Base-by-base conservation (phyloP, 1,140 invertebrate species). In the Caenorhabditis briggsae region DNA sequence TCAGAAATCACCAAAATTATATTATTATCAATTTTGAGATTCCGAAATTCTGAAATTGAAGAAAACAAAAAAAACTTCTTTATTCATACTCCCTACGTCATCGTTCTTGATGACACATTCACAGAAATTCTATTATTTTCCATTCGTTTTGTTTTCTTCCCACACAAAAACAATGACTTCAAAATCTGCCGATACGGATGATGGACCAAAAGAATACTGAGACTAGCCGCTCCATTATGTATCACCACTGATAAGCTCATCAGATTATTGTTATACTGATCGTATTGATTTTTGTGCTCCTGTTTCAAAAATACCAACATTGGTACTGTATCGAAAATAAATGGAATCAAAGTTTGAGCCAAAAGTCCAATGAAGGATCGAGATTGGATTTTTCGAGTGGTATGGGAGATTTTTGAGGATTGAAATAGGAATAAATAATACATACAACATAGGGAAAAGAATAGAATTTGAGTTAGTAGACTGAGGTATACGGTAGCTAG, bases 381-480 rank as follows among this genome's bases (percentile, higher is more conserved):
- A 33, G 33, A 5, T 64, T 64, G 59, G 8, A 64, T 5, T 5
- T 23, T 20, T 8, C 59, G 59, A 33, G 59, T 64, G 5, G 8
- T 7, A 14, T 7, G 6, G 9, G 59, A 64, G 5, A 33, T 46
- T 33, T 64, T 5, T 9, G 59, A 5, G 8, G 12, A 43, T 70
- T 70, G 43, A 41, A 18, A 70, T 16, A 70, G 43, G 16, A 70
- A 16, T 18, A 70, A 41, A 14, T 70, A 70, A 46, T 70, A 70
- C 2, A 70, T 46, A 70, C 64, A 70, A 20, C 64, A 70, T 18
- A n/a, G 3, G 8, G 64, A 43, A 41, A 70, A 70, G 14, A 70
- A 70, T 8, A 70, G 41, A 11, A 70, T 46, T 70, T 70, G 64
- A 18, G n/a, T 2, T 2, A 46, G 5, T 16, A 46, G 14, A 46